Evolutionary conservation across 2,888 invertebrate species (phyloP), one percentile per base, ranked within the genome.

Genomic region (Julus scandinavius): DNA sequence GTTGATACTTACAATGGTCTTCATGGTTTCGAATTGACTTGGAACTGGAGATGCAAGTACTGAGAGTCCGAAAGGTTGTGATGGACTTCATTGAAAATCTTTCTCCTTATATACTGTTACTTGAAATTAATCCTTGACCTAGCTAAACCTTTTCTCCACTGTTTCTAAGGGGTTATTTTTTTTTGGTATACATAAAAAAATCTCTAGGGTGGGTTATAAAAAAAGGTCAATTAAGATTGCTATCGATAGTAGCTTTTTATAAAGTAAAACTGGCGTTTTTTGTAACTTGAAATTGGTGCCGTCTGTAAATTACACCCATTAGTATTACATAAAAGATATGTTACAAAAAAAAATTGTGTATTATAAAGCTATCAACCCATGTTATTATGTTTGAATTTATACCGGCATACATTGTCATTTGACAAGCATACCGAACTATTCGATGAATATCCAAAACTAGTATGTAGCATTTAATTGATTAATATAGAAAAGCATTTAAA

Each of bases 1-100:
- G 11, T 72, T 72, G 29, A 50, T 54, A 86, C 63, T 87, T 87
- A 63, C 87, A 58, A 87, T 58, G 87, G 41, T 58, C 15, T 87
- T 87, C 87, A 87, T 58, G 50, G 17, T 17, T 87, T 58, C n/a
- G 17, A 58, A 87, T 7, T 13, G 58, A 13, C 5, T 58, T 54
- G 58, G 9, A 29, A 2, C 41, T 15, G 20, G 85, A 85, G 85
- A 20, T 45, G 29, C 45, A n/a, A 41, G 85, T n/a, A 11, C 7
- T 85, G 80, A 29, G 2, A 80, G n/a, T 17, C 40, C 45, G 45
- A 45, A 85, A 85, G 50, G 13, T 85, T 85, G 49, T 85, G 80
- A 80, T 85, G 85, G 41, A 20, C 11, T 29, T 45, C 85, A 85
- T 45, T 85, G 85, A 85, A 40, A 85, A 85, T 17, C 11, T 45